Evolutionary conservation across 2,797 vertebrate genomes (phyloP).

Genomic region (Pipistrellus pipistrellus): DNA sequence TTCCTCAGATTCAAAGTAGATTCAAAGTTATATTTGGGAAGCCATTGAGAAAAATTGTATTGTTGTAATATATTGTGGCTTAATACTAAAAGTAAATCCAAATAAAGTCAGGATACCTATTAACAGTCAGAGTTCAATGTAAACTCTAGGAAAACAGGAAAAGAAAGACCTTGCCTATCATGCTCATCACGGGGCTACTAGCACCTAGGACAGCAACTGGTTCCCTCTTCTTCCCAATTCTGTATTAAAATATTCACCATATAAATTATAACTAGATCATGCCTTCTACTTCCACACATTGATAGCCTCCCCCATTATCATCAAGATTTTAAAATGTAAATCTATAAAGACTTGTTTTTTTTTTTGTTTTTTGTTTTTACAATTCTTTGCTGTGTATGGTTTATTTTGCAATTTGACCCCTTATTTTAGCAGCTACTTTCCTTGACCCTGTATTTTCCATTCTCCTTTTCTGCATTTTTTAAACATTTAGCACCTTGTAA

Average conservation of each 20-base stretch:
- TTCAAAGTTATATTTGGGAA: conserved; percentile 49
- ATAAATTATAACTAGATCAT: not conserved
- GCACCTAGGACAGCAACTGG: conserved; percentile 65
- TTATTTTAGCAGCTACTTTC: not conserved
- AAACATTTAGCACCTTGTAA: not conserved
- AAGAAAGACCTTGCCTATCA: not conserved
- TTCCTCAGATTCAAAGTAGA: not conserved
- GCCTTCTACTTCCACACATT: no score
- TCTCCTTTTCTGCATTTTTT: not conserved
- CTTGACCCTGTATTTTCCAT: not conserved
- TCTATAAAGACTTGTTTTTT: no score
- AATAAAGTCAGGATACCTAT: not conserved
- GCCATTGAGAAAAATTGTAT: conserved; percentile 42
- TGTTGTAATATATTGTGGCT: conserved; percentile 7
- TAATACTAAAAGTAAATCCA: conserved; percentile 59
- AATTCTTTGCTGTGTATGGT: no score
- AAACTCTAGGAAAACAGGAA: conserved; percentile 1
- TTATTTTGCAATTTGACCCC: no score
- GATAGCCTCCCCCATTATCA: no score
- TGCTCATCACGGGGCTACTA: conserved; percentile 43
- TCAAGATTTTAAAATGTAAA: no score
- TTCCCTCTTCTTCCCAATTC: not conserved
- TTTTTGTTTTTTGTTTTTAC: no score
- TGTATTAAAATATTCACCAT: conserved; percentile 23
- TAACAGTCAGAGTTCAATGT: not conserved